Evolutionary conservation across 2,888 invertebrate genomes (phyloP).

Genomic region (Drosophila gaucha): DNA sequence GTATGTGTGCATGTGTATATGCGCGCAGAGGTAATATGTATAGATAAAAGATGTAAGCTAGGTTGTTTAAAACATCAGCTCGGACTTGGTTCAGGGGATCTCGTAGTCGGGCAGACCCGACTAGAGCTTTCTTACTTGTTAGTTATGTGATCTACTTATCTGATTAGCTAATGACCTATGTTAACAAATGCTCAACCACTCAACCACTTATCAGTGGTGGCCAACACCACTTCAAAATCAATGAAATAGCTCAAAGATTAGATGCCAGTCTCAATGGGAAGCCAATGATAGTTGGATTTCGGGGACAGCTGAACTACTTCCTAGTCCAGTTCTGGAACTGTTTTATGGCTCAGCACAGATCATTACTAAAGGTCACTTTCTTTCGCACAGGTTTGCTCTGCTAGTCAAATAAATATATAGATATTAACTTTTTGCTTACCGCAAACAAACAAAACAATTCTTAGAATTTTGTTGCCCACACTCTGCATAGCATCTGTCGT

Average conservation of each 20-base stretch:
- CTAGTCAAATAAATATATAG: neutral
- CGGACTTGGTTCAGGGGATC: too few relatives aligned
- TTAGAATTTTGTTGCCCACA: constrained; percentile 34
- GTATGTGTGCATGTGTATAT: too few relatives aligned
- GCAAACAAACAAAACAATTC: constrained; percentile 46
- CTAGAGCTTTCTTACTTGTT: constrained; percentile 1
- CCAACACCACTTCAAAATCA: constrained; percentile 5
- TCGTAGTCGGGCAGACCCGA: too few relatives aligned
- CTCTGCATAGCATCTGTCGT: constrained; percentile 28
- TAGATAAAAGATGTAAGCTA: too few relatives aligned
- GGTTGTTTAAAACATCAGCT: too few relatives aligned
- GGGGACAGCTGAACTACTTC: neutral
- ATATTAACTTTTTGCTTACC: neutral
- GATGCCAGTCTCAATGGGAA: neutral
- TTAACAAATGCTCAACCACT: constrained; percentile 28
- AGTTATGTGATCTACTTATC: constrained; percentile 11
- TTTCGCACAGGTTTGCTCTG: neutral
- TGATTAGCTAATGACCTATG: constrained; percentile 36
- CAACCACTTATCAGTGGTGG: constrained; percentile 9
- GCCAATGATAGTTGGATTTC: neutral
- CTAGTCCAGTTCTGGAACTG: neutral
- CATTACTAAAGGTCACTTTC: constrained; percentile 8
- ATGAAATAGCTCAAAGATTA: constrained; percentile 1
- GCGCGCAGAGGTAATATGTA: too few relatives aligned
- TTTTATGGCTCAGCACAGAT: neutral